Evolutionary conservation across 2,797 vertebrate species (phyloP), one percentile per base, ranked within the genome.

Genomic region (Channa striata): DNA sequence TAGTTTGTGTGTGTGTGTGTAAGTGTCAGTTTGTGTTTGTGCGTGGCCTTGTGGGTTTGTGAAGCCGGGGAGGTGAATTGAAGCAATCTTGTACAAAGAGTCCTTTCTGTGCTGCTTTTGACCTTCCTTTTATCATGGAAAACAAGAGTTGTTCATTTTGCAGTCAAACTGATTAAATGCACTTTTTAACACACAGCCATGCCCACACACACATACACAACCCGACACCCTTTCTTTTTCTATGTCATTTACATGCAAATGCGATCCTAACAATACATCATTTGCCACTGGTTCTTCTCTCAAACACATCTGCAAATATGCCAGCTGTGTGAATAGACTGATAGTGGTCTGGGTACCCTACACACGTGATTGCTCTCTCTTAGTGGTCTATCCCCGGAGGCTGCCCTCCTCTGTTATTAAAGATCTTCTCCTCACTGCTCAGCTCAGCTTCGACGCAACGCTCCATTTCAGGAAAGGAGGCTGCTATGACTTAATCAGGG

Each of bases 401-500:
- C 59, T 59, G 51, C 64, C 69, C 70, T 66, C 59, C 57, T 75
- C 53, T 14, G 44, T 81, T 74, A 75, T 74, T 75, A 73, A 72
- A 78, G 46, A 74, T 80, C 66, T 68, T 50, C 78, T 53, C 47
- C 39, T 36, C 74, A 70, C 72, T 4, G 49, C 60, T 67, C 80
- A 12, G 61, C 74, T 54, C 59, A n/a, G 60, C 57, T 79, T 64
- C 39, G 17, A 81, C 65, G 39, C 72, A 73, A 77, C 75, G 59
- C 74, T 86, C 69, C 78, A 78, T 87, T 86, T 84, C 73, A 74
- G 83, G 86, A 82, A 68, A 78, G 71, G 75, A 80, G 76, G 77
- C 76, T 72, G 75, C 70, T 49, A 54, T 91, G 90, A 91, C 91
- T 87, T 91, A 90, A 92, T 89, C 85, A 86, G 88, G 89, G 82